These are phyloP conservation scores for Entomobrya proxima DNA, from an alignment of 2,888 invertebrate genomes.

Conservation along the genomic window DNA sequence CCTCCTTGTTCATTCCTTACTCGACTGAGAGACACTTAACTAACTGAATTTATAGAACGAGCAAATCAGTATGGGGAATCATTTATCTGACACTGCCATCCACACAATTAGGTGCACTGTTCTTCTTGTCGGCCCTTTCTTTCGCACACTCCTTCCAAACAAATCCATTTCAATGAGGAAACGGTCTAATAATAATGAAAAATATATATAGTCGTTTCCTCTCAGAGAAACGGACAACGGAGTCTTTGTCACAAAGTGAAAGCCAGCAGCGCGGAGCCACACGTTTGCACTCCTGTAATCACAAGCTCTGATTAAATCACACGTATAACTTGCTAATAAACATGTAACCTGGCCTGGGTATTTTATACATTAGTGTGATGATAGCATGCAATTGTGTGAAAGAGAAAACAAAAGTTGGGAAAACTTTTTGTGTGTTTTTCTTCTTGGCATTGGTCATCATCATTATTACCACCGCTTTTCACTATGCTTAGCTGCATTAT, in stretches of 20 bases:
- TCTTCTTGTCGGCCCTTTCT: not conserved
- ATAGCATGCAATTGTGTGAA: no score
- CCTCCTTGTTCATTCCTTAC: not conserved
- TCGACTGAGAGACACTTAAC: no score
- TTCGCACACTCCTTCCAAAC: not conserved
- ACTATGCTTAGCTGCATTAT: not conserved
- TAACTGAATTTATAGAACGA: no score
- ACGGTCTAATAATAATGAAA: constrained; percentile 16
- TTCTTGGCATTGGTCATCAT: constrained; percentile 45
- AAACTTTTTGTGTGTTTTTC: not conserved
- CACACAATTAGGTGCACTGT: constrained; percentile 18
- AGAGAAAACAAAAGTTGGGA: not conserved
- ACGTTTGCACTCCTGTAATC: no score
- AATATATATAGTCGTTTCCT: constrained; percentile 15
- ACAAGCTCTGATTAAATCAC: no score
- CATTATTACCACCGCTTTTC: not conserved
- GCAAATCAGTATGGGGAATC: no score
- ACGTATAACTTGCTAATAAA: no score
- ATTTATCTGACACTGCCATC: not conserved
- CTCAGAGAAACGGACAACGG: not conserved
- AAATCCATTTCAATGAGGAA: constrained; percentile 11
- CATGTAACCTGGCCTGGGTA: no score
- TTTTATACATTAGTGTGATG: no score
- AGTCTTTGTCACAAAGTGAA: no score
- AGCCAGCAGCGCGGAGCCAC: no score